Conservation (phyloP, 2,113 vertebrate species). For the Vulpes vulpes region DNA sequence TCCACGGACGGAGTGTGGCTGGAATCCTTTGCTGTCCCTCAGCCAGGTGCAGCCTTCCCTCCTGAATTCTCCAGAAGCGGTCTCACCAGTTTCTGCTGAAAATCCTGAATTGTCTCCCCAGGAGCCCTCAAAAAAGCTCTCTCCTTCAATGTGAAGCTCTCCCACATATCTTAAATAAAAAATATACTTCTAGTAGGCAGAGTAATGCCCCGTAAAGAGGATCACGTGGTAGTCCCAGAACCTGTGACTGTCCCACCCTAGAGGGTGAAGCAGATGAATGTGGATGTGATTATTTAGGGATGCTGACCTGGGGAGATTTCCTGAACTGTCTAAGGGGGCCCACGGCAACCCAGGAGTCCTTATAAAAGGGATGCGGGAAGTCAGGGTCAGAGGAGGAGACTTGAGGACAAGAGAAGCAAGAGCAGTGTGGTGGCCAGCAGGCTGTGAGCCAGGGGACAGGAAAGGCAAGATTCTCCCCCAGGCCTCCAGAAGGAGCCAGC, state of each 20-base stretch:
- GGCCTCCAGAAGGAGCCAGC: neutral
- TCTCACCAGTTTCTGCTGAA: rapidly evolving
- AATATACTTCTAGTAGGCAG: neutral
- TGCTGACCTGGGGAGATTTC: rapidly evolving
- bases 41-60: neutral
- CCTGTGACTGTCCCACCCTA: neutral
- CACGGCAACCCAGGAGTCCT: rapidly evolving
- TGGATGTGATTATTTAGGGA: rapidly evolving
- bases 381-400: neutral
- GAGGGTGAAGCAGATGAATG: neutral
- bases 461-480: neutral
- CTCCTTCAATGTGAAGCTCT: neutral
- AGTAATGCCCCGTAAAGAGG: no score
- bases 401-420: neutral
- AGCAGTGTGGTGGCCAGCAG: rapidly evolving
- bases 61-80: rapidly evolving
- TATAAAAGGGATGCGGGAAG: neutral
- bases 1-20: rapidly evolving
- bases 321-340: rapidly evolving
- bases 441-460: no score
- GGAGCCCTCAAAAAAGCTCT: neutral
- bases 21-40: rapidly evolving
- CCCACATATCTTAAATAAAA: neutral
- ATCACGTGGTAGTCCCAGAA: rapidly evolving
- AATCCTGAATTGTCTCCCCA: neutral